Base-by-base conservation (phyloP, 2,113 vertebrate species). In the Oenanthe melanoleuca region DNA sequence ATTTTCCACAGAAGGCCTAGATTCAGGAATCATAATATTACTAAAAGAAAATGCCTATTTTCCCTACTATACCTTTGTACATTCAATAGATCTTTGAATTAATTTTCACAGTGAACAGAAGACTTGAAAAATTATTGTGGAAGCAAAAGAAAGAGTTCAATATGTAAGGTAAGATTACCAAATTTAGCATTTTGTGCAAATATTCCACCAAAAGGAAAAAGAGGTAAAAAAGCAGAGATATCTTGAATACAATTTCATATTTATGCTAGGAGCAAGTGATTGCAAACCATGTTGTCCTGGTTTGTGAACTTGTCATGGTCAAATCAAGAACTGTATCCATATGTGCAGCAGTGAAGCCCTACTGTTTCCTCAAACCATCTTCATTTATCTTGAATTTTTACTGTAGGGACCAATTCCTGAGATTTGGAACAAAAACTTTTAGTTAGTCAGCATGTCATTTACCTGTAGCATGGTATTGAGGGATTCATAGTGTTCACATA, bases 401-500 rank as follows among this genome's bases (percentile, higher is more conserved):
- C 60, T 3, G 0, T 18, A 15, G 0, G 2, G 22, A 45, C n/a
- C 49, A 52, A 5, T 74, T 12, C 49, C 34, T 57, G 29, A 61
- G 25, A 53, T 82, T 28, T 67, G 29, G 57, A 57, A 28, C 6
- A 47, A 72, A 64, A 82, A 67, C 31, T 52, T 17, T 49, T 40
- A 29, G 11, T 50, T 49, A 33, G 56, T 31, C 33, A 71, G 29
- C 15, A 31, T 3, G 0, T 64, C 44, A 53, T 92, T 88, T 67
- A 40, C 24, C 17, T 64, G 40, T 56, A 56, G 23, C 2, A 2
- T 67, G 16, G 4, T 64, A 20, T 60, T 59, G 66, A 73, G 28
- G 25, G 4, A 77, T 45, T 37, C 34, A 37, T 8, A 37, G 34
- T 37, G 34, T 37, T 37, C 34, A 37, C 34, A 37, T 37, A 37